phyloP scores from a whole-genome alignment of 2,888 invertebrate genomes.

The Clepsis dumicolana region DNA sequence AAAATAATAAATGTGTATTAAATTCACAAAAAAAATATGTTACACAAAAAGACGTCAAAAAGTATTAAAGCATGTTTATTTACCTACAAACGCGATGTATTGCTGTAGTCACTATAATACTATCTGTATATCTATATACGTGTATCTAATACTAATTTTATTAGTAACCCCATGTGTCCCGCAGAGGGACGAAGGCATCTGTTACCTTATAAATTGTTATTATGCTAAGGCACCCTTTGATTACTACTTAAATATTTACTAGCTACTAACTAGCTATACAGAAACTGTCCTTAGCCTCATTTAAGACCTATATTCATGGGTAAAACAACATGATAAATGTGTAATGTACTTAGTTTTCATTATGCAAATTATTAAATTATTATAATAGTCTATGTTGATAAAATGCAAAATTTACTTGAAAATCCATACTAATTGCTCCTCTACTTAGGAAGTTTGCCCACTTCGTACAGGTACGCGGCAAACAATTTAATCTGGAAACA shows the following conservation, averaged over 20 bases:
- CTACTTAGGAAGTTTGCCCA: slow-evolving; percentile 83
- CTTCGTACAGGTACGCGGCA: slow-evolving; percentile 95
- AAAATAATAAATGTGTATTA: slow-evolving; percentile 5
- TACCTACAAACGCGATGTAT: background rate
- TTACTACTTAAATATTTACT: slow-evolving; percentile 4
- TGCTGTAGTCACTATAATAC: background rate
- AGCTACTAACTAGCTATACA: background rate
- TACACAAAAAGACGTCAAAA: background rate
- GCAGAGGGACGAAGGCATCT: background rate
- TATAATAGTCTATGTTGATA: background rate
- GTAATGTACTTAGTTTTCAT: slow-evolving; percentile 33
- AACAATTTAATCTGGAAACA: slow-evolving; percentile 94
- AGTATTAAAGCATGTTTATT: background rate
- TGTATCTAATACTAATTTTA: background rate
- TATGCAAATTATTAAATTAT: slow-evolving; percentile 15
- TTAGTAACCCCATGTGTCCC: background rate
- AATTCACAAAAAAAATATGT: background rate
- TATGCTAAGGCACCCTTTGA: slow-evolving; percentile 38
- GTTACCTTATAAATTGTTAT: slow-evolving; percentile 3
- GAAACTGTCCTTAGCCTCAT: background rate
- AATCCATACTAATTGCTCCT: slow-evolving; percentile 19
- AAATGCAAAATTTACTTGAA: background rate
- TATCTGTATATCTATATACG: too few relatives aligned
- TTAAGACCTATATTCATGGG: background rate
- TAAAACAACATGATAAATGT: slow-evolving; percentile 1